Conservation (phyloP, 92 coral and sea anemone genomes). For the Pocillopora grandis region DNA sequence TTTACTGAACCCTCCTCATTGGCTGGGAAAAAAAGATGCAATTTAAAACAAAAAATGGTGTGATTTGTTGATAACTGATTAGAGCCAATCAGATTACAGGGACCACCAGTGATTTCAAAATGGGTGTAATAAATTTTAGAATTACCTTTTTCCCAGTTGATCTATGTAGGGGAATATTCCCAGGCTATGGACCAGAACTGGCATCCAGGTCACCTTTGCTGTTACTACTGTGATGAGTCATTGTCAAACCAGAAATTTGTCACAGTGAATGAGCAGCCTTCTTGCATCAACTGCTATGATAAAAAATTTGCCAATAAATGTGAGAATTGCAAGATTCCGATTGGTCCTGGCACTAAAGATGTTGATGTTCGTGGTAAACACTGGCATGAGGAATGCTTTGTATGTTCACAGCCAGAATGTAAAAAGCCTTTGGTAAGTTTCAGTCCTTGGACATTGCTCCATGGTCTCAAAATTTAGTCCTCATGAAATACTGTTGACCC, state of each 20-base stretch:
- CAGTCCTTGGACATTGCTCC: not conserved
- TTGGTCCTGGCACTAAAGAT: constrained; percentile 97
- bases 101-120: not conserved
- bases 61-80: too few relatives aligned
- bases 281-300: constrained; percentile 88
- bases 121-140: not conserved
- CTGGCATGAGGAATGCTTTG: constrained; percentile 95
- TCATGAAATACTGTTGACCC: too few relatives aligned
- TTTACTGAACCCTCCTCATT: too few relatives aligned
- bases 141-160: constrained; percentile 58
- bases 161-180: constrained; percentile 94
- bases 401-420: constrained; percentile 73
- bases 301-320: constrained; percentile 82
- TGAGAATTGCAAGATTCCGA: constrained; percentile 81
- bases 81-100: too few relatives aligned
- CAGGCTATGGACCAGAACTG: constrained; percentile 96
- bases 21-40: too few relatives aligned
- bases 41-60: too few relatives aligned
- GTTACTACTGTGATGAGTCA: constrained; percentile 92
- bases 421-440: constrained; percentile 75
- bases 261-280: constrained; percentile 79
- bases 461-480: too few relatives aligned
- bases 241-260: constrained; percentile 86
- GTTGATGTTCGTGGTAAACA: constrained; percentile 94
- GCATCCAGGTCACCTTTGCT: constrained; percentile 97